These are phyloP conservation scores for Micoletzkya japonica DNA, from an alignment of 2,888 invertebrate genomes.

Conservation along the genomic window DNA sequence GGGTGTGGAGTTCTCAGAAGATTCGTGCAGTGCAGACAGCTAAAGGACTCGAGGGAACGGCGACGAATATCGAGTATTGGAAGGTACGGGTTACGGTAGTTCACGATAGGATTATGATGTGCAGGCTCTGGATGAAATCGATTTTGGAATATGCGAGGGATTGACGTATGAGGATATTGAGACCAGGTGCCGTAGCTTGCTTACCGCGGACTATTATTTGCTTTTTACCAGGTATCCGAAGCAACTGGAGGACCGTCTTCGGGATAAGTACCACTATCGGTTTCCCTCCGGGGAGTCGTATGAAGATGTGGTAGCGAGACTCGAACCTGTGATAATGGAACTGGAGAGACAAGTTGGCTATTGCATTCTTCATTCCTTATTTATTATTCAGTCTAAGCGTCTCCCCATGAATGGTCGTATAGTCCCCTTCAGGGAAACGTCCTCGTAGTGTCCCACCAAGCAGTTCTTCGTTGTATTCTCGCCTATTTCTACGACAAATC, in stretches of 20 bases:
- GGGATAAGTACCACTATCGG: constrained; percentile 78
- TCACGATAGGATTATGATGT: neutral
- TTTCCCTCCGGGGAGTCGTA: constrained; percentile 72
- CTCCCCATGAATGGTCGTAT: neutral
- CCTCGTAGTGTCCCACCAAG: constrained; percentile 87
- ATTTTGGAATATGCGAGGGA: constrained; percentile 74
- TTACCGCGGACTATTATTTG: too few relatives aligned
- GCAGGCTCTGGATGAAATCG: constrained; percentile 88
- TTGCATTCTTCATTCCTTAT: neutral
- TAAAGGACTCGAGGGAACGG: constrained; percentile 71
- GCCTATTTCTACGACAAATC: constrained; percentile 81
- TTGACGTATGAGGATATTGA: constrained; percentile 83
- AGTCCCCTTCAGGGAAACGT: constrained; percentile 74
- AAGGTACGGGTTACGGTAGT: constrained; percentile 68
- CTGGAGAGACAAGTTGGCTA: constrained; percentile 72
- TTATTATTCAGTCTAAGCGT: neutral
- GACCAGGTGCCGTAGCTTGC: constrained; percentile 34
- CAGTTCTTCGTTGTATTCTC: constrained; percentile 81
- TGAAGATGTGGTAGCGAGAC: constrained; percentile 84
- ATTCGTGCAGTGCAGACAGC: constrained; percentile 89
- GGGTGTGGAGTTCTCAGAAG: constrained; percentile 93
- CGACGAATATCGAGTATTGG: constrained; percentile 94
- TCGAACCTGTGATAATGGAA: constrained; percentile 76
- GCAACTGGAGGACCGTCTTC: constrained; percentile 86
- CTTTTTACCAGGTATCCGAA: constrained; percentile 75